Percentiles rank a stretch among this genome's conserved stretches.
Conservation (phyloP, 2,888 invertebrate species). For the Macaria liturata region DNA sequence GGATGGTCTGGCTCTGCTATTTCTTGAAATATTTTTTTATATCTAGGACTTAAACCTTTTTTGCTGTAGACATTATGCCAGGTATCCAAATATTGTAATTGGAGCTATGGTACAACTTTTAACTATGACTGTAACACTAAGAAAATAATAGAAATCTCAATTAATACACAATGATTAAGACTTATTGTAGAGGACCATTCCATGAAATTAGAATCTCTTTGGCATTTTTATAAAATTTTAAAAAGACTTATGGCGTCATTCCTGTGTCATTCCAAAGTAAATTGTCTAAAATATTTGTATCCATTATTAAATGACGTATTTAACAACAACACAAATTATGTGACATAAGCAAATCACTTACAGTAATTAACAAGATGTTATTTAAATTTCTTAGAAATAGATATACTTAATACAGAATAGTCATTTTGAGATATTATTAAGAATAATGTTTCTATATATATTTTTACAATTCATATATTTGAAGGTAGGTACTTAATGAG, state of each 20-base stretch:
- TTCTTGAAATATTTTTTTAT: neutral
- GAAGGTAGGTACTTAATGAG: constrained; percentile 9
- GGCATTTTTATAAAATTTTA: constrained; percentile 37
- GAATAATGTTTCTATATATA: constrained; percentile 1
- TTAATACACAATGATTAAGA: constrained; percentile 15
- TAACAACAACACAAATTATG: neutral
- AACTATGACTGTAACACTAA: neutral
- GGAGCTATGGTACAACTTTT: no score
- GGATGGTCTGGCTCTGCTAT: constrained; percentile 15
- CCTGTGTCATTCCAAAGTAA: constrained; percentile 58
- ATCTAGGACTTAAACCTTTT: no score
- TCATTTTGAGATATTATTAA: constrained; percentile 15
- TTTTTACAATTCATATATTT: constrained; percentile 4
- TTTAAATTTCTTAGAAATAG: neutral
- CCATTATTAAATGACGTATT: neutral
- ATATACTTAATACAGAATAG: constrained; percentile 8
- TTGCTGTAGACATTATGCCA: neutral
- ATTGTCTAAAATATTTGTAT: constrained; percentile 16
- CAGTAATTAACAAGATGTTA: no score
- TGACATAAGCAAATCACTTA: no score
- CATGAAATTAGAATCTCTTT: constrained; percentile 30
- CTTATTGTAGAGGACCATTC: constrained; percentile 23
- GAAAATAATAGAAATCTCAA: constrained; percentile 5
- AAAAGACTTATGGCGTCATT: constrained; percentile 45
- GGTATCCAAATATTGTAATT: constrained; percentile 5